Percentiles rank a stretch among this genome's conserved stretches.
Conservation (phyloP, 1,140 invertebrate species). For the Daktulosphaira vitifoliae region DNA sequence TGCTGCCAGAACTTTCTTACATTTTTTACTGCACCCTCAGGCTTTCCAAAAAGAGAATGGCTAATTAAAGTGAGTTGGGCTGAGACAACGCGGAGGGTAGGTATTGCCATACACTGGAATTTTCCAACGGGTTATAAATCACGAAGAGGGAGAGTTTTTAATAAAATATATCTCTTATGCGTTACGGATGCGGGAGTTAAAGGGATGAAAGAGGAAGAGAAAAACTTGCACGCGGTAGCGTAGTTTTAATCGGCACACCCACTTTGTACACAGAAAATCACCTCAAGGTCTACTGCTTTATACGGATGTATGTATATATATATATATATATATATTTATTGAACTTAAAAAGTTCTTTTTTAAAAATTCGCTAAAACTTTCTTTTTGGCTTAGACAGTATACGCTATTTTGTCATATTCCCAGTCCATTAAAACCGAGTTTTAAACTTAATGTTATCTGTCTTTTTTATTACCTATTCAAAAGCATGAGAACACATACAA, state of each 20-base stretch:
- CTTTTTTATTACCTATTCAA: no score
- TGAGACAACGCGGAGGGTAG: slow-evolving; percentile 1
- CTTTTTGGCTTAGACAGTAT: not conserved
- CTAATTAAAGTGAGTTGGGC: slow-evolving; percentile 27
- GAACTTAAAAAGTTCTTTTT: not conserved
- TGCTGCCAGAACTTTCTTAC: slow-evolving; percentile 29
- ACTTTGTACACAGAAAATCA: slow-evolving; percentile 24
- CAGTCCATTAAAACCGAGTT: slow-evolving; percentile 20
- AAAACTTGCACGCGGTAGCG: slow-evolving; percentile 13
- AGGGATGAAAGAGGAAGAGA: not conserved
- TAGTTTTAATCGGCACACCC: slow-evolving; percentile 31
- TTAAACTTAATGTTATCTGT: not conserved
- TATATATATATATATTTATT: no score
- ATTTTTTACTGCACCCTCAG: slow-evolving; percentile 32
- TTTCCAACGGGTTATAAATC: slow-evolving; percentile 34
- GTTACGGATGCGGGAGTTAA: slow-evolving; percentile 1
- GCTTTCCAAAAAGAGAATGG: slow-evolving; percentile 31
- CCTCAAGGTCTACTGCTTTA: slow-evolving; percentile 6
- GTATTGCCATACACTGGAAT: slow-evolving; percentile 23
- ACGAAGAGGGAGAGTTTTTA: slow-evolving; percentile 32
- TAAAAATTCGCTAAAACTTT: slow-evolving; percentile 9
- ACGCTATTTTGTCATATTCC: not conserved
- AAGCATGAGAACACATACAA: no score
- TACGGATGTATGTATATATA: no score
- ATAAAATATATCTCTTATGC: slow-evolving; percentile 29